Evolutionary conservation across 1,140 invertebrate genomes (phyloP).

Genomic region (Drosophila teissieri): DNA sequence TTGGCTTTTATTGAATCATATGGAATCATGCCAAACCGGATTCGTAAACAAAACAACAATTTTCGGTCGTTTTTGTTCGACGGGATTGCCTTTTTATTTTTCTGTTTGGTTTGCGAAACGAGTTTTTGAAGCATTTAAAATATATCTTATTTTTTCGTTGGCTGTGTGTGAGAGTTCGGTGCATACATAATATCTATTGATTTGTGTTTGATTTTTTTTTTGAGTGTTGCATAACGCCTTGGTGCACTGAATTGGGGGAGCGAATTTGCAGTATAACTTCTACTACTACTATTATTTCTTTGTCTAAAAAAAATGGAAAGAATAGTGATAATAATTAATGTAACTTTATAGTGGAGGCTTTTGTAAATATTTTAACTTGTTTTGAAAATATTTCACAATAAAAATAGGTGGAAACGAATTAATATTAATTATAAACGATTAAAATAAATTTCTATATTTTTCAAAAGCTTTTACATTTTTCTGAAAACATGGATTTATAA

Average conservation of each 20-base stretch:
- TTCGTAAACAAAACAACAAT: constrained; percentile 62
- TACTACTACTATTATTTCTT: background rate
- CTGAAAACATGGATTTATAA: too few relatives aligned
- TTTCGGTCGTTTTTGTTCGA: constrained; percentile 16
- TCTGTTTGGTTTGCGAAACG: constrained; percentile 54
- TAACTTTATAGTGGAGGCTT: too few relatives aligned
- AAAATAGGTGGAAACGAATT: too few relatives aligned
- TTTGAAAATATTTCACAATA: too few relatives aligned
- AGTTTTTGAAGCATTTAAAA: constrained; percentile 67
- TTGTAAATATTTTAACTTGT: too few relatives aligned
- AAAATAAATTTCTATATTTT: too few relatives aligned
- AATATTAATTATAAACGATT: too few relatives aligned
- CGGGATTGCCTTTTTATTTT: constrained; percentile 17
- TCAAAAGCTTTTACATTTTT: too few relatives aligned
- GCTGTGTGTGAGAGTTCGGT: constrained; percentile 1
- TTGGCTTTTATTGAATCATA: constrained; percentile 48
- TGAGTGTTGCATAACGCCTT: constrained; percentile 58
- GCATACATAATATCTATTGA: constrained; percentile 60
- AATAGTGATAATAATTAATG: too few relatives aligned
- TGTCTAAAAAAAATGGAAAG: too few relatives aligned
- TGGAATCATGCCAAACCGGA: constrained; percentile 81
- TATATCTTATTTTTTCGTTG: constrained; percentile 39
- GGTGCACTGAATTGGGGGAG: constrained; percentile 9
- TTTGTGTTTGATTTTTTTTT: constrained; percentile 34
- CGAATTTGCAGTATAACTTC: background rate